Evolutionary conservation across 2,888 invertebrate genomes (phyloP).

Genomic region (Morpho achilles): DNA sequence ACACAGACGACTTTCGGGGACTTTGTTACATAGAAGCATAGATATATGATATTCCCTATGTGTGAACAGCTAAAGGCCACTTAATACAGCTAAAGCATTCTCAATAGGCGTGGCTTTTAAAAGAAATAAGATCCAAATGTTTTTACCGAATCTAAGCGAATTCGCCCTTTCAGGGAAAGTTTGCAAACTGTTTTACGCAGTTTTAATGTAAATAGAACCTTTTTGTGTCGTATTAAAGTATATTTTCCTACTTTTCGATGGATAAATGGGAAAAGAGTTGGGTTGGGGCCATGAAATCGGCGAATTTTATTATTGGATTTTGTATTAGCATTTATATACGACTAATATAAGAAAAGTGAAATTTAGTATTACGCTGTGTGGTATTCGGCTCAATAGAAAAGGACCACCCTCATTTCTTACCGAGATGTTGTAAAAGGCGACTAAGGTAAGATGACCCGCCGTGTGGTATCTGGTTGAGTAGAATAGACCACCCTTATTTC

Average conservation of each 20-base stretch:
- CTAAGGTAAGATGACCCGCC: too few species aligned
- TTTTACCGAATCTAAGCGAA: slow-evolving; percentile 34
- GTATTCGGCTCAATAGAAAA: too few species aligned
- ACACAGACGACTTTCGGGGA: too few species aligned
- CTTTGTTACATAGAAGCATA: too few species aligned
- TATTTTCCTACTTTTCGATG: slow-evolving; percentile 34
- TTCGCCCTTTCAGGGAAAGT: slow-evolving; percentile 33
- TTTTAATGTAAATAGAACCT: slow-evolving; percentile 37
- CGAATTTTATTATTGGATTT: slow-evolving; percentile 4
- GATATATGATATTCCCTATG: too few species aligned
- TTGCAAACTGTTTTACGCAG: slow-evolving; percentile 28
- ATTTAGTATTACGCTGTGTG: too few species aligned
- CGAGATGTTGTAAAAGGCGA: too few species aligned
- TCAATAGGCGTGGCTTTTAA: slow-evolving; percentile 22
- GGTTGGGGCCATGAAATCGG: slow-evolving; percentile 24
- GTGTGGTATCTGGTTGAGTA: too few species aligned
- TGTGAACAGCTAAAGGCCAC: neutral
- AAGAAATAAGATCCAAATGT: slow-evolving; percentile 32
- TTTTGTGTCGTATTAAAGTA: slow-evolving; percentile 35
- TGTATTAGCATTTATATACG: too few species aligned
- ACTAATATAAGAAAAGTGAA: too few species aligned
- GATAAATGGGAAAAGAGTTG: slow-evolving; percentile 32
- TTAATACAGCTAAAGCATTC: slow-evolving; percentile 13
- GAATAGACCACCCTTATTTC: too few species aligned
- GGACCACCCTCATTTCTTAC: too few species aligned